These are phyloP conservation scores for Drosophila pruinosa DNA, from an alignment of 1,140 invertebrate genomes.

Conservation along the genomic window DNA sequence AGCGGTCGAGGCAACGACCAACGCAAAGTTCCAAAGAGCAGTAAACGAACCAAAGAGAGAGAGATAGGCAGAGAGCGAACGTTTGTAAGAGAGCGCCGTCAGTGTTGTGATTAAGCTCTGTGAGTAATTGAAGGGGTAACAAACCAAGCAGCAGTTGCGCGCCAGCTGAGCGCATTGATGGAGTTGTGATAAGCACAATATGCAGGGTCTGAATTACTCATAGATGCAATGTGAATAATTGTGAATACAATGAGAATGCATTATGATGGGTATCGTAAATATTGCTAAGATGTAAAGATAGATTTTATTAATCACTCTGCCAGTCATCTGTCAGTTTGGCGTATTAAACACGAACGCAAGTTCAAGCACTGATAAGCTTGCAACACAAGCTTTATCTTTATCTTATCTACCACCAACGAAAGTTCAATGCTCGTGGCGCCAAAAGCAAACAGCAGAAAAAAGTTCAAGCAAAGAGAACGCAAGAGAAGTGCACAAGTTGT, in stretches of 20 bases:
- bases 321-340: not conserved
- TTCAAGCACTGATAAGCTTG: slow-evolving; percentile 56
- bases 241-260: not conserved
- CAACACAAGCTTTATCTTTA: slow-evolving; percentile 29
- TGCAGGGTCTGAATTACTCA: not conserved
- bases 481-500: slow-evolving; percentile 19
- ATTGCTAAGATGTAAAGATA: not conserved
- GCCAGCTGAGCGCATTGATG: slow-evolving; percentile 1
- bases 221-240: too few species aligned
- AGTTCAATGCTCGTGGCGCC: slow-evolving; percentile 61
- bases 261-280: not conserved
- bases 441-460: slow-evolving; percentile 30
- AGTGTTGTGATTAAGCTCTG: slow-evolving; percentile 45
- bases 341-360: slow-evolving; percentile 12
- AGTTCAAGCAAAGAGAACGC: not conserved
- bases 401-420: slow-evolving; percentile 30
- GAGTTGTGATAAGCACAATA: slow-evolving; percentile 10
- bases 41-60: not conserved
- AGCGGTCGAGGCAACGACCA: slow-evolving; percentile 41
- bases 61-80: slow-evolving; percentile 9
- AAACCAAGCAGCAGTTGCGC: slow-evolving; percentile 19
- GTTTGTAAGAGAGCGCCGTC: not conserved
- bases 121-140: slow-evolving; percentile 25
- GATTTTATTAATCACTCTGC: not conserved
- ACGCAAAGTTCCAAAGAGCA: slow-evolving; percentile 14